Percentiles rank a stretch among this genome's conserved stretches.
phyloP scores from a whole-genome alignment of 1,140 invertebrate genomes.

The Berghia stephanieae region DNA sequence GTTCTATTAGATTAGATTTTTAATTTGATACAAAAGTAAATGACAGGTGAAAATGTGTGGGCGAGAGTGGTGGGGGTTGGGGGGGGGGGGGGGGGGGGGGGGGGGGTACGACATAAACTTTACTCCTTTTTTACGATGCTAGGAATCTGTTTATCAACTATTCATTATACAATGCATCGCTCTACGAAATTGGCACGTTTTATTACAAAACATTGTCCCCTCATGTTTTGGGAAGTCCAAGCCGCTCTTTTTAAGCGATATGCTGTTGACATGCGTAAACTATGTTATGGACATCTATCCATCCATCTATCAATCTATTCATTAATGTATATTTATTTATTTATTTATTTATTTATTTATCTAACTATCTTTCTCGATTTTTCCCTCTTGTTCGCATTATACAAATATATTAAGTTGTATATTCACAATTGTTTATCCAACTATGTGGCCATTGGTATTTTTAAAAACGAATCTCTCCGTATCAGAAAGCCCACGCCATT shows the following conservation, averaged over 20 bases:
- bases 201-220: neutral
- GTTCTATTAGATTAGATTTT: too few species aligned
- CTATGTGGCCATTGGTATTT: too few species aligned
- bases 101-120: neutral
- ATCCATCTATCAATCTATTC: conserved; percentile 12
- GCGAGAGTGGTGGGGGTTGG: neutral
- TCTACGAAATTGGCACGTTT: neutral
- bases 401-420: neutral
- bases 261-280: too few species aligned
- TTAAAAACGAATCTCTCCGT: too few species aligned
- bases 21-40: too few species aligned
- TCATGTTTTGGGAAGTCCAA: neutral
- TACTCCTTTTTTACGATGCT: neutral
- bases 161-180: neutral
- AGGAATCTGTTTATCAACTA: neutral
- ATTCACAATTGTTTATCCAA: too few species aligned
- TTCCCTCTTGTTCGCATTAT: neutral
- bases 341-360: conserved; percentile 11
- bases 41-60: neutral
- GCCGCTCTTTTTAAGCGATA: too few species aligned
- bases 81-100: neutral
- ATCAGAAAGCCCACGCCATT: neutral
- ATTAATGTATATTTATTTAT: neutral
- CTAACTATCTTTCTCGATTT: conserved; percentile 9
- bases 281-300: too few species aligned